Percentiles rank a stretch among this genome's conserved stretches.
Conservation (phyloP, 2,888 invertebrate species). For the Meteorus colon region DNA sequence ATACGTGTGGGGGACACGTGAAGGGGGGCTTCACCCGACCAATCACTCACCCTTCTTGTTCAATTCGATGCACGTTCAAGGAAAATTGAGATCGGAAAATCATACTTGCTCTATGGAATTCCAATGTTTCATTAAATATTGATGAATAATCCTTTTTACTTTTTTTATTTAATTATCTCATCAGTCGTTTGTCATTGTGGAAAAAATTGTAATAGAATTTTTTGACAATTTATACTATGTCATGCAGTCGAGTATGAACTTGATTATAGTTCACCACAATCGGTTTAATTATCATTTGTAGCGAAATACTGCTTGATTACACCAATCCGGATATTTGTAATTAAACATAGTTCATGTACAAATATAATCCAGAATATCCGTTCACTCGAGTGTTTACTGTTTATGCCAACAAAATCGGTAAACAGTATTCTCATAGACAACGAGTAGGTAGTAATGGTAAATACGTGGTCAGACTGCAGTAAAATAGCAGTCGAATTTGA, state of each 20-base stretch:
- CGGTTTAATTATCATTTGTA: too few species aligned
- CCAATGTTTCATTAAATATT: conserved; percentile 10
- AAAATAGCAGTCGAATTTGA: background rate
- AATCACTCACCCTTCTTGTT: conserved; percentile 1
- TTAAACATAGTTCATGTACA: background rate
- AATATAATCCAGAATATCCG: background rate
- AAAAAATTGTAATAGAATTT: too few species aligned
- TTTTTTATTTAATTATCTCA: too few species aligned
- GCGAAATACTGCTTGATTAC: too few species aligned
- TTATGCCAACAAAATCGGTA: background rate
- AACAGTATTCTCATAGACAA: background rate
- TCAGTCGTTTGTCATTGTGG: too few species aligned
- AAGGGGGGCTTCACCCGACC: background rate
- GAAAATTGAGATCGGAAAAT: conserved; percentile 39
- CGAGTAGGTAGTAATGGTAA: background rate
- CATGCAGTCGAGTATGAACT: too few species aligned
- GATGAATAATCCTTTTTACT: too few species aligned
- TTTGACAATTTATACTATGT: too few species aligned
- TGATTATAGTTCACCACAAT: too few species aligned
- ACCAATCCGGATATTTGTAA: too few species aligned
- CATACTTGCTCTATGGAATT: conserved; percentile 35
- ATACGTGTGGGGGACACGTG: too few species aligned
- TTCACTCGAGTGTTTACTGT: background rate
- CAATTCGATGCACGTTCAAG: conserved; percentile 31
- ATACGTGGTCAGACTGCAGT: background rate